Conservation (phyloP, 2,797 vertebrate species). For the Leucoraja ocellata region DNA sequence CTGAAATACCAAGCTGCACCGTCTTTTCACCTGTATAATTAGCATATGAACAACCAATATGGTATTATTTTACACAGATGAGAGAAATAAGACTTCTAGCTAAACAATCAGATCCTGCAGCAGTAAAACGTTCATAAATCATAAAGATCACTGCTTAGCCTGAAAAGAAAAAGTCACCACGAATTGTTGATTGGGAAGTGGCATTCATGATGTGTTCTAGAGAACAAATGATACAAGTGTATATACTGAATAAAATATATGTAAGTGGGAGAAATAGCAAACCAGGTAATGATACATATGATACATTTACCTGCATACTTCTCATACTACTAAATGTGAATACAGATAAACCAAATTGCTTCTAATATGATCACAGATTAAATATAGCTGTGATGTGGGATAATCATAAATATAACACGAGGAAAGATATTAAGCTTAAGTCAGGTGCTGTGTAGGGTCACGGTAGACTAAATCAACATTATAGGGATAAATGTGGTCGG, state of each 20-base stretch:
- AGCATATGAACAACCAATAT: slow-evolving; percentile 38
- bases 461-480: background rate
- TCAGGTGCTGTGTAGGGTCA: background rate
- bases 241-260: background rate
- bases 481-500: background rate
- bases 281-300: background rate
- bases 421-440: background rate
- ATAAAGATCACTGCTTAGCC: background rate
- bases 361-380: background rate
- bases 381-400: background rate
- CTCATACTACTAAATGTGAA: background rate
- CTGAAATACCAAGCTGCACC: slow-evolving; percentile 55
- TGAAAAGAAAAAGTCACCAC: background rate
- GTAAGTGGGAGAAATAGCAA: background rate
- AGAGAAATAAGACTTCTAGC: background rate
- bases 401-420: background rate
- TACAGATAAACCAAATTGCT: background rate
- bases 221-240: background rate
- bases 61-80: slow-evolving; percentile 29
- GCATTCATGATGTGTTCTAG: background rate
- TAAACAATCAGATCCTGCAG: slow-evolving; percentile 13
- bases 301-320: background rate
- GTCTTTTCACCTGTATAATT: slow-evolving; percentile 79
- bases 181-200: background rate
- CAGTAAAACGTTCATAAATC: slow-evolving; percentile 2